phyloP scores from a whole-genome alignment of 2,113 vertebrate species.

The Phoenicopterus ruber region DNA sequence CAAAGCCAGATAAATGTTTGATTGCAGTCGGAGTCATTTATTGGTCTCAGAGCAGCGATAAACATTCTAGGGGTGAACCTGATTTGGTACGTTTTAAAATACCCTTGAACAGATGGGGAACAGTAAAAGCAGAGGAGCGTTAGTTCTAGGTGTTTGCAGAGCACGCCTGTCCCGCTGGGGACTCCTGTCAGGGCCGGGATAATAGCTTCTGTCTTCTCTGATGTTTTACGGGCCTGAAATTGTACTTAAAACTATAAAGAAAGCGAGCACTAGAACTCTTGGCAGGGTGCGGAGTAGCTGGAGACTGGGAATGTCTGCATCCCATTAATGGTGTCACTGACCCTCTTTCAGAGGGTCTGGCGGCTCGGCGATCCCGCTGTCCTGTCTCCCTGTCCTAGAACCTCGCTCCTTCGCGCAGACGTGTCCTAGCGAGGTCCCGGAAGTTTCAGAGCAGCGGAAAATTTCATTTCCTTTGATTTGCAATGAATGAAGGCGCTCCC shows the following conservation, averaged over 20 bases:
- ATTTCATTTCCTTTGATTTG: neutral
- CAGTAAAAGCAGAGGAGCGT: neutral
- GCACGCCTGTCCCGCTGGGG: neutral
- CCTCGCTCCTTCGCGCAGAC: neutral
- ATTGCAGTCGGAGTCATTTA: neutral
- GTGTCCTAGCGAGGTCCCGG: neutral
- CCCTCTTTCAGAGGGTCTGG: conserved; percentile 14
- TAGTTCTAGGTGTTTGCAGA: neutral
- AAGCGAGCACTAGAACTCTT: neutral
- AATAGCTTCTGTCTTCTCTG: conserved; percentile 1
- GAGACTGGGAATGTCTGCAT: conserved; percentile 26
- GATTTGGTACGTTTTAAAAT: neutral
- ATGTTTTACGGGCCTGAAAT: conserved; percentile 27
- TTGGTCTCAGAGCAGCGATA: neutral
- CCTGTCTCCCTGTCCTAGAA: neutral
- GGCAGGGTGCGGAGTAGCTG: conserved; percentile 2
- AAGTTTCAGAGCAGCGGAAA: neutral
- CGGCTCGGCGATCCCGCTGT: neutral
- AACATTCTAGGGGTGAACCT: neutral
- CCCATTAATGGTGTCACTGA: conserved; percentile 34
- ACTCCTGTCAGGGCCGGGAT: neutral
- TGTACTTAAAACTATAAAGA: neutral
- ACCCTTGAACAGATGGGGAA: conserved; percentile 3
- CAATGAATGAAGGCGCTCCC: neutral
- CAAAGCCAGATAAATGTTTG: neutral